phyloP scores from a whole-genome alignment of 2,797 vertebrate species.

The Phyllotis vaccarum region DNA sequence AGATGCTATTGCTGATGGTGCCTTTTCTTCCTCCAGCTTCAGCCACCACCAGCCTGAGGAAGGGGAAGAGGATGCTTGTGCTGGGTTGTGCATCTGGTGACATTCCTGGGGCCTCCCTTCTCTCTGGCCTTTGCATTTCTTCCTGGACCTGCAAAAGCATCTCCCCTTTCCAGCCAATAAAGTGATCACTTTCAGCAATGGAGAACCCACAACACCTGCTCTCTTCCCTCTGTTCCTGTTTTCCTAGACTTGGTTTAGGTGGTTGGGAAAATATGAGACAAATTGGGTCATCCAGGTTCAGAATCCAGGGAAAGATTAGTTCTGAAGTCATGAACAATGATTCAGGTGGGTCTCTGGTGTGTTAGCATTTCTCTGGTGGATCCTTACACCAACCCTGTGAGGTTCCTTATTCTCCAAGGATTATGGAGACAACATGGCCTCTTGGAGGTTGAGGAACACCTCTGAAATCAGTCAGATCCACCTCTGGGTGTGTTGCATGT shows the following conservation, averaged over 20 bases:
- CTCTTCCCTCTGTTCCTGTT: background rate
- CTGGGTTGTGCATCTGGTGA: background rate
- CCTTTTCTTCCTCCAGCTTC: conserved; percentile 55
- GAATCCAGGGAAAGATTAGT: background rate
- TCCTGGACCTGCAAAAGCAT: background rate
- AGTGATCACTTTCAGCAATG: conserved; percentile 71
- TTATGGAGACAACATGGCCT: background rate
- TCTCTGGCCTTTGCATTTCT: background rate
- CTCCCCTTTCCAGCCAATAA: conserved; percentile 74
- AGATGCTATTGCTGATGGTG: background rate
- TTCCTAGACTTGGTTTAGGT: background rate
- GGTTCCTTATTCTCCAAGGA: background rate
- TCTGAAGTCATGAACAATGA: background rate
- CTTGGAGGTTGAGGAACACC: background rate
- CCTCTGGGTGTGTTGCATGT: background rate
- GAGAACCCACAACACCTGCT: background rate
- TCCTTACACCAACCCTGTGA: background rate
- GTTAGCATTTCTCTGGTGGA: background rate
- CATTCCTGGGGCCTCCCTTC: background rate
- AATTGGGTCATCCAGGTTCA: background rate
- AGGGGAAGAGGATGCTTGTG: background rate
- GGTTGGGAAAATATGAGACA: background rate
- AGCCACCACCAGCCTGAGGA: background rate
- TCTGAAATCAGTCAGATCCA: background rate
- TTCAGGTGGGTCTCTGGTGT: background rate